Conservation (phyloP, 2,113 vertebrate species). For the Sardina pilchardus region DNA sequence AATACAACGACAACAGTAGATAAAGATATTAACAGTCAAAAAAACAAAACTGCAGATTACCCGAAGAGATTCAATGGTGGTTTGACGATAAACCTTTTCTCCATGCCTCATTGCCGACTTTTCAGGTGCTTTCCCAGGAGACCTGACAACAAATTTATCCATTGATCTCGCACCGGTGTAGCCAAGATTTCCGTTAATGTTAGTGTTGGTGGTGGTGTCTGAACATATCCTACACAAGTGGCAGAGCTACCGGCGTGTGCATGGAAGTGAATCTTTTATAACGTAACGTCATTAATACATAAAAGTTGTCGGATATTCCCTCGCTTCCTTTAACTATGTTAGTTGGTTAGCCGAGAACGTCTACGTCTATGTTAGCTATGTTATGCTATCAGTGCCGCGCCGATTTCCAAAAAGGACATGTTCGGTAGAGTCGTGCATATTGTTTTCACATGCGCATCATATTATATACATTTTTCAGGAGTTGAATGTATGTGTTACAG, state of each 20-base stretch:
- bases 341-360: not conserved
- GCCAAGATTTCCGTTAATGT: not conserved
- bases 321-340: not conserved
- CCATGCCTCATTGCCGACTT: slow-evolving; percentile 51
- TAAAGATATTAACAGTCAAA: not conserved
- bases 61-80: slow-evolving; percentile 88
- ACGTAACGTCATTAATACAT: not conserved
- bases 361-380: not conserved
- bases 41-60: slow-evolving; percentile 62
- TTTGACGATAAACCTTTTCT: slow-evolving; percentile 79
- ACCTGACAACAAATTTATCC: slow-evolving; percentile 85
- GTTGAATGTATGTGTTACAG: too few relatives aligned
- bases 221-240: too few relatives aligned
- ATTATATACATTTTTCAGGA: too few relatives aligned
- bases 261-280: not conserved
- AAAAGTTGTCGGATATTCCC: not conserved
- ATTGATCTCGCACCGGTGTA: slow-evolving; percentile 56
- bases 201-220: not conserved
- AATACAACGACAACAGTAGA: not conserved
- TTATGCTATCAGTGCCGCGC: not conserved
- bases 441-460: too few relatives aligned
- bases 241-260: not conserved
- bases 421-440: too few relatives aligned
- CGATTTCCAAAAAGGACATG: too few relatives aligned
- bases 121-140: slow-evolving; percentile 62